Evolutionary conservation across 2,113 vertebrate species (phyloP).

Genomic region (Sapajus apella): DNA sequence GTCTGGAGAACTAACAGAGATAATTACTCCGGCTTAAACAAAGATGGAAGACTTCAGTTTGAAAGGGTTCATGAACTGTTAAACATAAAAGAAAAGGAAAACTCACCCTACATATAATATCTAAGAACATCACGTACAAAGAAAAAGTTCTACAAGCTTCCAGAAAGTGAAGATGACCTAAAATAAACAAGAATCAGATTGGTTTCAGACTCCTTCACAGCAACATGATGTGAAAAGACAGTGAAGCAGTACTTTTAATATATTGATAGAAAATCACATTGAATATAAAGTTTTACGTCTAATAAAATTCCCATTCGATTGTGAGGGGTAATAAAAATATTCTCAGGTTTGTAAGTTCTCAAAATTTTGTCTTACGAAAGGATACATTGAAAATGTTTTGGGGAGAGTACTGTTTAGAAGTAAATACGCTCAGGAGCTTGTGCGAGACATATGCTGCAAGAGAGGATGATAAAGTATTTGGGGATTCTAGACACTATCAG

Average conservation of each 20-base stretch:
- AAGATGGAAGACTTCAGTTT: neutral
- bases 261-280: neutral
- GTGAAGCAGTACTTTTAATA: neutral
- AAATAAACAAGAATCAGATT: neutral
- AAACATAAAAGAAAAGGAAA: neutral
- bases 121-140: neutral
- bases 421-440: neutral
- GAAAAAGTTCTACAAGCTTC: neutral
- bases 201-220: neutral
- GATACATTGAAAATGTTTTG: neutral
- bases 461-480: neutral
- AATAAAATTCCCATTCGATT: neutral
- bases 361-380: slow-evolving; percentile 4
- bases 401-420: neutral
- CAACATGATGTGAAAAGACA: neutral
- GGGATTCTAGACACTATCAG: neutral
- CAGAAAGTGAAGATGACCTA: neutral
- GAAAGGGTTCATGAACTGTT: neutral
- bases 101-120: neutral
- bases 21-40: neutral
- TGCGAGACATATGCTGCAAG: neutral
- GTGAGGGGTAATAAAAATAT: neutral
- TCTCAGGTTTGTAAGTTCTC: neutral
- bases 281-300: neutral
- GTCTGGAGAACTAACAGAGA: neutral